These are phyloP conservation scores for Neosilurus mollespiculum DNA, from an alignment of 2,797 vertebrate species.

Conservation along the genomic window DNA sequence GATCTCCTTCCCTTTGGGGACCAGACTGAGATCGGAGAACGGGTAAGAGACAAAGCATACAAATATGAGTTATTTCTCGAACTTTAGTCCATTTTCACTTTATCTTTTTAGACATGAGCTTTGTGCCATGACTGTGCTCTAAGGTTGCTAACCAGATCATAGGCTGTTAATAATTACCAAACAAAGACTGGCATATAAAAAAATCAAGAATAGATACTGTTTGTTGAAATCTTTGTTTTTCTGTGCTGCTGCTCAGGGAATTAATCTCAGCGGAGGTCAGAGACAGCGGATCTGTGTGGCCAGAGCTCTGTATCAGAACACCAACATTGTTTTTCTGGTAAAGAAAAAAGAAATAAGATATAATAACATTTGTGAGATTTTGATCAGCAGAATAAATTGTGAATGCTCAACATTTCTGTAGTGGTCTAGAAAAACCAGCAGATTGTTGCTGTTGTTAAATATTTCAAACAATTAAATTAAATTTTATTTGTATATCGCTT, in stretches of 20 bases:
- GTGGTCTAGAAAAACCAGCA: background rate
- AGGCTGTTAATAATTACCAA: constrained; percentile 33
- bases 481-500: too few species aligned
- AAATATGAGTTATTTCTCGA: background rate
- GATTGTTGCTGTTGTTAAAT: background rate
- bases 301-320: constrained; percentile 96
- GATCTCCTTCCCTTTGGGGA: constrained; percentile 96
- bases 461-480: background rate
- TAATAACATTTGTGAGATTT: background rate
- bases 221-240: constrained; percentile 31
- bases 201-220: constrained; percentile 6
- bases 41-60: constrained; percentile 71
- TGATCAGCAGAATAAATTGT: background rate
- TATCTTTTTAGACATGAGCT: background rate
- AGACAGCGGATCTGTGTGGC: constrained; percentile 96
- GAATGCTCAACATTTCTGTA: background rate
- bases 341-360: constrained; percentile 64
- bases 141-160: constrained; percentile 37
- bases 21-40: constrained; percentile 98
- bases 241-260: constrained; percentile 79
- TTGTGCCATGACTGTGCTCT: constrained; percentile 26
- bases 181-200: constrained; percentile 18
- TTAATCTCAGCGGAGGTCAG: constrained; percentile 97
- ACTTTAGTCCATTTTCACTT: background rate
- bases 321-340: constrained; percentile 97